Evolutionary conservation across 1,140 invertebrate species (phyloP).

Genomic region (Eciton burchellii): DNA sequence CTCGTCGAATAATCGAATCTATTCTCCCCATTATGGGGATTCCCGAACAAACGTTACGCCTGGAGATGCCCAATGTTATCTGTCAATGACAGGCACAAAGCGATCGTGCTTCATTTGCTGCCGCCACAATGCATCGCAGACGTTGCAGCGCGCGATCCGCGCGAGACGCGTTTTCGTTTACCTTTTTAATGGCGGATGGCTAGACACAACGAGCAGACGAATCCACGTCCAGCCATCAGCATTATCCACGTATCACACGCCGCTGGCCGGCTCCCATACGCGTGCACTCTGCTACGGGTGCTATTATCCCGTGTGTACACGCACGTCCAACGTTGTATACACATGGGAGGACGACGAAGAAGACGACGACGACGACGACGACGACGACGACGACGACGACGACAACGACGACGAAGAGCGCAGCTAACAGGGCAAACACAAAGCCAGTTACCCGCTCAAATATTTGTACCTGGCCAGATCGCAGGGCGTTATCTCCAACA

Average conservation of each 20-base stretch:
- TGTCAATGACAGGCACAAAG: conserved; percentile 39
- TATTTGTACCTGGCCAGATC: conserved; percentile 80
- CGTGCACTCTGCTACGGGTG: conserved; percentile 1
- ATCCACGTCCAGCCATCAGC: conserved; percentile 55
- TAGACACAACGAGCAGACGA: conserved; percentile 16
- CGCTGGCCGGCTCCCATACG: conserved; percentile 46
- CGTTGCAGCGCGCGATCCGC: conserved; percentile 45
- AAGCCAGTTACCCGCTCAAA: conserved; percentile 82
- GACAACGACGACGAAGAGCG: conserved; percentile 53
- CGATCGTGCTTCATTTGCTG: conserved; percentile 32
- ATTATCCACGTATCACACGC: conserved; percentile 64
- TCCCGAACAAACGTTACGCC: conserved; percentile 26
- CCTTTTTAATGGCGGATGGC: conserved; percentile 49
- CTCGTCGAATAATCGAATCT: conserved; percentile 25
- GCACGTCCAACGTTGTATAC: conserved; percentile 45
- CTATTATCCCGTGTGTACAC: conserved; percentile 50
- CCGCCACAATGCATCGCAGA: conserved; percentile 13
- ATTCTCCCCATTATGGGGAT: conserved; percentile 32
- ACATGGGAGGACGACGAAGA: conserved; percentile 36
- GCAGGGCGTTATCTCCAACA: conserved; percentile 78
- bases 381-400: conserved; percentile 30
- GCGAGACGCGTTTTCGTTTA: conserved; percentile 60
- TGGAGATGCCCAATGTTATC: conserved; percentile 33
- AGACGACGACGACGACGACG: conserved; percentile 42
- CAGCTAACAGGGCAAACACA: conserved; percentile 78